phyloP scores from a whole-genome alignment of 2,797 vertebrate genomes.

The Yasuhikotakia modesta region DNA sequence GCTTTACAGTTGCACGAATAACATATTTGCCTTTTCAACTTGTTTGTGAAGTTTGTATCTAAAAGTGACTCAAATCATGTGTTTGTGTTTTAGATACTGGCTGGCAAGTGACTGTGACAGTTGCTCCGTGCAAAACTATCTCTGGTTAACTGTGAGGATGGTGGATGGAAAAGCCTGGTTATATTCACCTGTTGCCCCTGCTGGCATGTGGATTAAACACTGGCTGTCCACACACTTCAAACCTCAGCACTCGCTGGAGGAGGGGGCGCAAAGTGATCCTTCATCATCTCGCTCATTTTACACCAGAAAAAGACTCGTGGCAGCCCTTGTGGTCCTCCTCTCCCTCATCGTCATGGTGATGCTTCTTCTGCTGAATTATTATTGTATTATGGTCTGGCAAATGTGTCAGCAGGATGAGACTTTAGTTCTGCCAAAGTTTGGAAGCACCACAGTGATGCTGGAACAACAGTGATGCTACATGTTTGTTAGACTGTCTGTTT shows the following conservation, averaged over 20 bases:
- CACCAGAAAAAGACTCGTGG: slow-evolving; percentile 38
- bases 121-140: not conserved
- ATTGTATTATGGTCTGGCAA: slow-evolving; percentile 64
- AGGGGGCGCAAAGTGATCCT: not conserved
- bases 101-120: slow-evolving; percentile 29
- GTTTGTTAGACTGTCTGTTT: not conserved
- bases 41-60: too few relatives aligned
- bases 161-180: slow-evolving; percentile 44
- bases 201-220: slow-evolving; percentile 54
- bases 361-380: slow-evolving; percentile 64
- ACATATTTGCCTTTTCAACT: too few relatives aligned
- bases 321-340: slow-evolving; percentile 47
- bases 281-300: slow-evolving; percentile 12
- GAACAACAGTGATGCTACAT: not conserved
- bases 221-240: slow-evolving; percentile 20
- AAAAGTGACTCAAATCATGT: too few relatives aligned
- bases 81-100: slow-evolving; percentile 1
- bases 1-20: too few relatives aligned
- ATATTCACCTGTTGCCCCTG: not conserved
- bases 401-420: slow-evolving; percentile 48
- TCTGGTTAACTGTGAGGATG: slow-evolving; percentile 44
- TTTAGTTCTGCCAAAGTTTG: slow-evolving; percentile 8
- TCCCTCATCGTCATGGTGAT: slow-evolving; percentile 53
- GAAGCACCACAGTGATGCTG: not conserved
- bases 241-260: not conserved